phyloP scores from a whole-genome alignment of 2,888 invertebrate species.

The Metacarcinus magister region DNA sequence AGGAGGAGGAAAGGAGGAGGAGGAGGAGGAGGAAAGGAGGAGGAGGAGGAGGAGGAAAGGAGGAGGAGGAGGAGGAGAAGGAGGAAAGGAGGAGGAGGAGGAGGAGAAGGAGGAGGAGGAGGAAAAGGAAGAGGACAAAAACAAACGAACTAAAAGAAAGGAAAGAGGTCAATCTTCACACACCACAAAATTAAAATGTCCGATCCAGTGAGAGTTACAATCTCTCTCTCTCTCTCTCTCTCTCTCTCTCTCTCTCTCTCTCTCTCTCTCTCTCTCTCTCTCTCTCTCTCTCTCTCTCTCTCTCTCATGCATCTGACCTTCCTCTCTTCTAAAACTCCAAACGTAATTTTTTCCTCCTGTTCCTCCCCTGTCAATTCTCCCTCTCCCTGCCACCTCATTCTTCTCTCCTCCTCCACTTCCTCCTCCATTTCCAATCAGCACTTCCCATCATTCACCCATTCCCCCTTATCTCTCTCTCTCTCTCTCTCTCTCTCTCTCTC shows the following conservation, averaged over 20 bases:
- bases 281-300: slow-evolving; percentile 39
- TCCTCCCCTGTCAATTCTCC: not conserved
- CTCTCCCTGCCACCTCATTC: not conserved
- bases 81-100: not conserved
- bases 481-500: slow-evolving; percentile 34
- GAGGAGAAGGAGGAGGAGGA: not conserved
- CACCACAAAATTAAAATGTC: slow-evolving; percentile 28
- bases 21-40: not conserved
- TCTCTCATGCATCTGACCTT: not conserved
- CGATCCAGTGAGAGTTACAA: not conserved
- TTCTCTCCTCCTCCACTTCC: not conserved
- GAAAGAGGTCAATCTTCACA: not conserved
- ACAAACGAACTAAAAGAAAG: not conserved
- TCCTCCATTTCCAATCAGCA: not conserved
- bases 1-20: not conserved
- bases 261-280: slow-evolving; percentile 19
- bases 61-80: not conserved
- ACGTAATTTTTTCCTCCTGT: not conserved
- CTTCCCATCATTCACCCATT: not conserved
- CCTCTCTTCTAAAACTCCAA: not conserved
- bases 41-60: not conserved
- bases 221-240: slow-evolving; percentile 19
- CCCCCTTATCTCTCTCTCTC: slow-evolving; percentile 26
- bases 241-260: slow-evolving; percentile 27
- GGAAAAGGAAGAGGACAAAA: not conserved